Evolutionary conservation across 2,797 vertebrate genomes (phyloP), one percentile per base, ranked within the genome.

Genomic region (Smutsia temminckii): DNA sequence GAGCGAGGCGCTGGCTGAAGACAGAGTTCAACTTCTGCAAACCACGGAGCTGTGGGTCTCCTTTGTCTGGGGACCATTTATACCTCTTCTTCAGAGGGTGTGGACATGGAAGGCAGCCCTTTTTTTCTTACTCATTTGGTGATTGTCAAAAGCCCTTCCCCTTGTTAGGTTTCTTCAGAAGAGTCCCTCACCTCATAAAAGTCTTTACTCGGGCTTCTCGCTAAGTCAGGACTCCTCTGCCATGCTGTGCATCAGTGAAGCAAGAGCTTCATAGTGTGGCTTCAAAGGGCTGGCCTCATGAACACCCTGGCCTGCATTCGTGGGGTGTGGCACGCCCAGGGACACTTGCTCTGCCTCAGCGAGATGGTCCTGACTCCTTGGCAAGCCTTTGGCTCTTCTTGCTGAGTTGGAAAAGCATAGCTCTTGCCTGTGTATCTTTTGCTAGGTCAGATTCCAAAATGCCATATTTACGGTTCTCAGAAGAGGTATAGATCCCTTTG

Each of bases 171-270:
- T 85, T 96, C 68, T 89, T 94, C 85, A 80, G 55, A 95, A 93
- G 95, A 97, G 92, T 96, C 96, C 95, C 95, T 97, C 85, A 46
- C 89, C 97, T 97, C 96, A 78, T 97, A 97, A 97, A 97, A 97
- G 88, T 83, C 66, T 97, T 96, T 79, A 94, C 94, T 96, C 4
- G 53, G 85, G 97, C 97, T 96, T 97, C 96, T 94, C 89, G 51
- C 94, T 91, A 83, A 86, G 90, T 94, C 96, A 86, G 95, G 92
- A 96, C 96, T 96, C 92, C 84, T 93, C 42, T 85, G n/a, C 81
- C 42, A 3, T 87, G 92, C 63, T 61, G 66, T 37, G 81, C 37
- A 34, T 96, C 96, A 92, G 53, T 95, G 89, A 92, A 74, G 81
- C 87, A 87, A 74, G 93, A 92, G 93, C 95, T 96, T 97, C 77